Evolutionary conservation across 2,888 invertebrate species (phyloP), one percentile per base, ranked within the genome.

Genomic region (Noctua fimbriata): DNA sequence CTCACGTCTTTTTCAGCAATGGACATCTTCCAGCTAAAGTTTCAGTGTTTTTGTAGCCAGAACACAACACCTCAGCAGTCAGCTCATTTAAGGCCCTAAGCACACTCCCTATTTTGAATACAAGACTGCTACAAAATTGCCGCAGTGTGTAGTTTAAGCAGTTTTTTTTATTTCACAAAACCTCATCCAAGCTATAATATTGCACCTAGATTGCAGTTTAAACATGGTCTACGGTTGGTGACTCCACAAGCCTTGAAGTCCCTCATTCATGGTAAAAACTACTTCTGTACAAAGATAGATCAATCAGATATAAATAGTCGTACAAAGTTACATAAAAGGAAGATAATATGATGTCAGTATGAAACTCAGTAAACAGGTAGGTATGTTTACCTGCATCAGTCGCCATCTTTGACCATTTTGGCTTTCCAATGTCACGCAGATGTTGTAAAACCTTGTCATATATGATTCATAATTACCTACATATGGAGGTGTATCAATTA

Each of bases 401-500:
- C 81, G 52, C 88, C 89, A 88, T 88, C 88, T 86, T 87, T 88
- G 87, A 73, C 93, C 90, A 91, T 92, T 91, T 92, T 89, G 60
- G 91, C 36, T 74, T 75, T 82, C 79, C 89, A 90, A 89, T 90
- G 88, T 87, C 89, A 81, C 69, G 47, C 90, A 90, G 88, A 90
- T 91, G 90, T 87, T 84, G 86, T 78, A 55, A 83, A 89, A 89
- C 88, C 91, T 91, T 92, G 90, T 73, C 44, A 4, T 36, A 77
- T 76, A 87, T 92, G 91, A 92, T 79, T 87, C 86, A 87, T 83
- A 73, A 72, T 83, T 79, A 58, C 72, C 41, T 75, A 73, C 67
- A 52, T 67, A 47, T 71, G 65, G 78, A 69, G 76, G 52, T 69
- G 60, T 55, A 49, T 69, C 44, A 76, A 65, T 76, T 67, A 52